These are phyloP conservation scores for Pollenia griseotomentosa DNA, from an alignment of 2,888 invertebrate species.

Conservation along the genomic window DNA sequence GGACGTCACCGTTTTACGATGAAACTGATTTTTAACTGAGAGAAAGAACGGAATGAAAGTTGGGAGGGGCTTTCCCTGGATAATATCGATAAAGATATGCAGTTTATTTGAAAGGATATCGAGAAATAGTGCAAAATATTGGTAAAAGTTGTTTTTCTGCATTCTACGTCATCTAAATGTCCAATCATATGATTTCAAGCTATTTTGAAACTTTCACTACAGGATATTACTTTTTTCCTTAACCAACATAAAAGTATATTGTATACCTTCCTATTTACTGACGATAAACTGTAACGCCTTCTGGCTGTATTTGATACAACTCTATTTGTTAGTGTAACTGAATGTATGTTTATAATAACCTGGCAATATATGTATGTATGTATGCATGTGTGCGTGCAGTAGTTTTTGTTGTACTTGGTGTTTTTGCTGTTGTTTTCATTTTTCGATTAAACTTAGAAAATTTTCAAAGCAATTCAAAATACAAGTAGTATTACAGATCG, in stretches of 20 bases:
- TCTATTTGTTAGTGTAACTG: slow-evolving; percentile 24
- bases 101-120: no score
- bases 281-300: slow-evolving; percentile 71
- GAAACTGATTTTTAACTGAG: no score
- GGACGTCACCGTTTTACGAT: no score
- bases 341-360: slow-evolving; percentile 40
- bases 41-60: no score
- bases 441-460: slow-evolving; percentile 54
- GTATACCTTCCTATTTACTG: slow-evolving; percentile 62
- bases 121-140: no score
- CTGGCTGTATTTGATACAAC: slow-evolving; percentile 65
- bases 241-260: slow-evolving; percentile 24
- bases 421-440: slow-evolving; percentile 32
- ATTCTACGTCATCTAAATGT: no score
- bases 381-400: not conserved
- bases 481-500: slow-evolving; percentile 38
- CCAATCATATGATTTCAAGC: no score
- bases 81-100: no score
- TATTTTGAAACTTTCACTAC: not conserved
- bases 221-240: slow-evolving; percentile 3
- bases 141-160: no score
- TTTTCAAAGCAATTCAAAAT: slow-evolving; percentile 61
- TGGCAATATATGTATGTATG: slow-evolving; percentile 18
- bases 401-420: slow-evolving; percentile 30
- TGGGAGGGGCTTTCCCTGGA: no score